A percentile compares a stretch with the other conserved stretches of the same genome.
Conservation (phyloP, 2,797 vertebrate species). For the Nyctibius grandis region DNA sequence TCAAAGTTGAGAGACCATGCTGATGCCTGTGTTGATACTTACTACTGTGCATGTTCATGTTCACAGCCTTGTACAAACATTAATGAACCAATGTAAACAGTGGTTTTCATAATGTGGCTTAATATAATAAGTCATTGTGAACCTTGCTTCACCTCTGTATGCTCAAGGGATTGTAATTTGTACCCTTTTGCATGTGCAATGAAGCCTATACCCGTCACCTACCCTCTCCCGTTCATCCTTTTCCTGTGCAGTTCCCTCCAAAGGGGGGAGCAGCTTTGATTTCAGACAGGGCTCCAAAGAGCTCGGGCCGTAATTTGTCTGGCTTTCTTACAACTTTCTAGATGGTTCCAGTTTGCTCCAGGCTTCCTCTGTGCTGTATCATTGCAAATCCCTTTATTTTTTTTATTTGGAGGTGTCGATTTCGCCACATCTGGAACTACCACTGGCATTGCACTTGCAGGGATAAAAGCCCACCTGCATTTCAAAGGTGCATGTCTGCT, state of each 20-base stretch:
- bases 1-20: background rate
- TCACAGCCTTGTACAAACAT: background rate
- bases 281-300: background rate
- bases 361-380: background rate
- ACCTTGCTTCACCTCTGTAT: background rate
- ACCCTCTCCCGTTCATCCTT: background rate
- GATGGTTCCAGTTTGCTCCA: background rate
- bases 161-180: constrained; percentile 22
- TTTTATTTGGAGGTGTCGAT: background rate
- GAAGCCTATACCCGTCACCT: background rate
- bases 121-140: background rate
- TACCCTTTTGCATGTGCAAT: background rate
- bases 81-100: constrained; percentile 12
- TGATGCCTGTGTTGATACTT: background rate
- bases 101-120: constrained; percentile 24
- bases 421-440: background rate
- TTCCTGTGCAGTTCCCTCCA: background rate
- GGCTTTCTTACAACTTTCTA: background rate
- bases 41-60: background rate
- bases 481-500: background rate
- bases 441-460: background rate
- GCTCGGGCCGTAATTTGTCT: background rate
- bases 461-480: background rate
- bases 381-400: background rate
- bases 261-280: background rate